Percentiles rank a stretch among this genome's conserved stretches.
Evolutionary conservation across 92 coral and sea anemone genomes (phyloP).

Genomic region (Galaxea fascicularis): DNA sequence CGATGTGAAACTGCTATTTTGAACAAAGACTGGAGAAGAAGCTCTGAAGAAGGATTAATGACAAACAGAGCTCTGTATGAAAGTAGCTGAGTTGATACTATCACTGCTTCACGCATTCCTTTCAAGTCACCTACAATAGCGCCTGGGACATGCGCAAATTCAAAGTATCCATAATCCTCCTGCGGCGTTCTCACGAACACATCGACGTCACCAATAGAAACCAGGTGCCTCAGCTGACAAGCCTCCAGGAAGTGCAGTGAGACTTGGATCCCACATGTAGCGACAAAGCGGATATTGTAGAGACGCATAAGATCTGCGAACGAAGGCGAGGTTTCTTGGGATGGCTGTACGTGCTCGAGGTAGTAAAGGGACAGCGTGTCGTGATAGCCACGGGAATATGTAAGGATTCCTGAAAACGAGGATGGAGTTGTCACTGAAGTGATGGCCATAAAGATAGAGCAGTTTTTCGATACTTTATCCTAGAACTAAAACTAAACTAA

Average conservation of each 20-base stretch:
- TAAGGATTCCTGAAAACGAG: slow-evolving; percentile 56
- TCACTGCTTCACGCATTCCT: slow-evolving; percentile 63
- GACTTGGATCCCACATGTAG: slow-evolving; percentile 43
- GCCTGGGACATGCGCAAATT: slow-evolving; percentile 75
- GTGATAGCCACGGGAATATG: slow-evolving; percentile 85
- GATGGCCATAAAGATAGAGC: too few relatives aligned
- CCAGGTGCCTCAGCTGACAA: slow-evolving; percentile 61
- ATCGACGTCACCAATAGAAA: slow-evolving; percentile 22
- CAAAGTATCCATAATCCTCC: slow-evolving; percentile 73
- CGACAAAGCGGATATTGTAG: slow-evolving; percentile 74
- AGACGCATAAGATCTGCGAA: slow-evolving; percentile 76
- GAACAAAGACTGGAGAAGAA: background rate
- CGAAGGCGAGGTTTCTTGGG: slow-evolving; percentile 58
- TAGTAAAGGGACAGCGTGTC: slow-evolving; percentile 76
- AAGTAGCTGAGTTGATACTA: slow-evolving; percentile 46
- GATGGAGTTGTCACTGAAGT: too few relatives aligned
- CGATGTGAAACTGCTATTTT: slow-evolving; percentile 21
- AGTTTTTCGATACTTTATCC: too few relatives aligned
- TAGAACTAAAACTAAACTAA: too few relatives aligned
- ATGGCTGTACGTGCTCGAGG: slow-evolving; percentile 65
- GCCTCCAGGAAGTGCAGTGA: slow-evolving; percentile 49
- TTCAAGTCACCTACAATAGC: slow-evolving; percentile 72
- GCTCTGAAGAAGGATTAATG: slow-evolving; percentile 56
- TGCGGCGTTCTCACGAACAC: slow-evolving; percentile 58
- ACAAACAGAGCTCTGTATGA: slow-evolving; percentile 51